phyloP scores from a whole-genome alignment of 2,888 invertebrate species.

The Torymus tubicola region DNA sequence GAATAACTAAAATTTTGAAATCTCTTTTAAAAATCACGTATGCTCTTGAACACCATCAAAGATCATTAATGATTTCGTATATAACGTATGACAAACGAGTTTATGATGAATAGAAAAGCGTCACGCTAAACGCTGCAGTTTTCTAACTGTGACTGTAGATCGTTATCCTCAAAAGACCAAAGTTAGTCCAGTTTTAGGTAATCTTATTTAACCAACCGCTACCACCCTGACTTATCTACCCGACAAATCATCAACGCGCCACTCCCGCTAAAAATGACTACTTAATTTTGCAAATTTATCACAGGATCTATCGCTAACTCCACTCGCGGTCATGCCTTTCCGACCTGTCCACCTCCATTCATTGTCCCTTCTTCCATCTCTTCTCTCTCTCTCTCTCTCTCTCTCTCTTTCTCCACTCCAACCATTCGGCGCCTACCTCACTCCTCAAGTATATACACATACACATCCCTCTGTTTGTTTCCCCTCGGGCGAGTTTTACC shows the following conservation, averaged over 20 bases:
- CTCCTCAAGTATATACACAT: constrained; percentile 11
- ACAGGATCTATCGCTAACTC: constrained; percentile 9
- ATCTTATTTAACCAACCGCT: no score
- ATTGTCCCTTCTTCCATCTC: neutral
- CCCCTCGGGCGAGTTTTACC: neutral
- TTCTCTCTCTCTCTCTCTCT: neutral
- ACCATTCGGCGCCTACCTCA: neutral
- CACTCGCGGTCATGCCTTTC: neutral
- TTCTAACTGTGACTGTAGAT: no score
- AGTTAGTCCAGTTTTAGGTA: no score
- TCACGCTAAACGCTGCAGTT: no score
- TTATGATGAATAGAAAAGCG: no score
- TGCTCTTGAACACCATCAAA: no score
- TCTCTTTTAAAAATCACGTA: no score
- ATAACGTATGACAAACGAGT: no score
- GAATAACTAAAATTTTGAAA: no score
- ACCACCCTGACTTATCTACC: no score
- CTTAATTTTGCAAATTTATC: constrained; percentile 12
- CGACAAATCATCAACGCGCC: neutral
- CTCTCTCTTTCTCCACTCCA: neutral
- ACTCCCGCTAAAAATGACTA: neutral
- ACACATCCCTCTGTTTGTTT: constrained; percentile 4
- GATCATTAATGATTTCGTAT: no score
- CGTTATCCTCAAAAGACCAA: no score
- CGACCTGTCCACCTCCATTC: neutral